A percentile compares a stretch with the other conserved stretches of the same genome.
These are phyloP conservation scores for Calephelis virginiensis DNA, from an alignment of 1,140 invertebrate species.

Conservation along the genomic window DNA sequence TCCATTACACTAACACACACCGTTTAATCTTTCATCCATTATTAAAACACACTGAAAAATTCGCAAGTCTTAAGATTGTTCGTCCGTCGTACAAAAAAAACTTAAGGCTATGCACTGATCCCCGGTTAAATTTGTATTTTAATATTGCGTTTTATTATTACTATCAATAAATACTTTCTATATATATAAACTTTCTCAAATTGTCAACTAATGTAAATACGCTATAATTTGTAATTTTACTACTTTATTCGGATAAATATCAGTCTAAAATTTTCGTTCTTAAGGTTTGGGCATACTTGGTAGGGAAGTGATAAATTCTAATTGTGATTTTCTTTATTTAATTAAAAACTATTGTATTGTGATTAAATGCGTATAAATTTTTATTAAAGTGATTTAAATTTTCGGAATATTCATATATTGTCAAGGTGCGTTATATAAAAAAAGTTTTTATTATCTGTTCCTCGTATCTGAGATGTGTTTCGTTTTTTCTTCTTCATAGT, in stretches of 20 bases:
- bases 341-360: slow-evolving; percentile 38
- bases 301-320: slow-evolving; percentile 41
- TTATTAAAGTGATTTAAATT: slow-evolving; percentile 56
- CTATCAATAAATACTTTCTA: slow-evolving; percentile 46
- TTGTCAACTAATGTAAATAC: slow-evolving; percentile 78
- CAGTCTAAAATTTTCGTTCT: slow-evolving; percentile 76
- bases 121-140: slow-evolving; percentile 62
- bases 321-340: slow-evolving; percentile 27
- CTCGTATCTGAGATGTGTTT: slow-evolving; percentile 38
- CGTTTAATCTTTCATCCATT: slow-evolving; percentile 45
- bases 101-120: slow-evolving; percentile 72
- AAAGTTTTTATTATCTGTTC: slow-evolving; percentile 27
- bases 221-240: slow-evolving; percentile 59
- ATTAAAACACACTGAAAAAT: slow-evolving; percentile 51
- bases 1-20: slow-evolving; percentile 49
- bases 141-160: slow-evolving; percentile 45
- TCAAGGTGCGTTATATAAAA: slow-evolving; percentile 45
- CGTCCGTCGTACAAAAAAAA: slow-evolving; percentile 62
- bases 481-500: slow-evolving; percentile 77
- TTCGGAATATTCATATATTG: slow-evolving; percentile 56
- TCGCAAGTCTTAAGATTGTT: slow-evolving; percentile 61
- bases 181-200: slow-evolving; percentile 77
- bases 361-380: slow-evolving; percentile 71
- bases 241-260: slow-evolving; percentile 71
- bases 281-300: slow-evolving; percentile 62